Conservation (phyloP, 2,888 invertebrate genomes). For the Thera obeliscata region DNA sequence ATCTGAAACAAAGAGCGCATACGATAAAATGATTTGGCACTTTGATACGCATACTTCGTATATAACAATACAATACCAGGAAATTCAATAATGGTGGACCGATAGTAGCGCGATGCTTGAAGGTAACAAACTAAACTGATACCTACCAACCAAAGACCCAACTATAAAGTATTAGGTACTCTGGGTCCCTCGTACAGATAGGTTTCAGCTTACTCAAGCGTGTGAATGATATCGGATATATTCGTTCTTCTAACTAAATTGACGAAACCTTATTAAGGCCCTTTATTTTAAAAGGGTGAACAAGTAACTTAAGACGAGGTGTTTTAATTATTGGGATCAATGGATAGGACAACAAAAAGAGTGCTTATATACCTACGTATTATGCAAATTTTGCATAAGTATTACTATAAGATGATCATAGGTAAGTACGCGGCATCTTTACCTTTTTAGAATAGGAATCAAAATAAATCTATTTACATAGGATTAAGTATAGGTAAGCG, state of each 20-base stretch:
- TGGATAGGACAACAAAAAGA: neutral
- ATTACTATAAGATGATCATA: too few relatives aligned
- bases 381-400: too few relatives aligned
- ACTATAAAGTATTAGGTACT: neutral
- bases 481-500: too few relatives aligned
- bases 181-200: slow-evolving; percentile 13
- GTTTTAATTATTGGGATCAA: neutral
- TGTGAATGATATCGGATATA: slow-evolving; percentile 45
- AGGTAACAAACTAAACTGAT: neutral
- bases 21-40: too few relatives aligned
- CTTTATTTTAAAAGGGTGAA: slow-evolving; percentile 17
- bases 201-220: slow-evolving; percentile 46
- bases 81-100: neutral
- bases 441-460: too few relatives aligned
- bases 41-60: neutral
- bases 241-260: slow-evolving; percentile 27
- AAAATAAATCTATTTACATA: too few relatives aligned
- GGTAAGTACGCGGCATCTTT: too few relatives aligned
- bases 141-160: neutral
- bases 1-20: slow-evolving; percentile 25
- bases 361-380: neutral
- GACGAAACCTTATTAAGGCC: slow-evolving; percentile 27
- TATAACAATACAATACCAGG: neutral
- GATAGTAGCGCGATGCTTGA: neutral
- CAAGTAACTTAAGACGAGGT: slow-evolving; percentile 9